Evolutionary conservation across 2,113 vertebrate genomes (phyloP), one percentile per base, ranked within the genome.

Genomic region (Mastomys coucha): DNA sequence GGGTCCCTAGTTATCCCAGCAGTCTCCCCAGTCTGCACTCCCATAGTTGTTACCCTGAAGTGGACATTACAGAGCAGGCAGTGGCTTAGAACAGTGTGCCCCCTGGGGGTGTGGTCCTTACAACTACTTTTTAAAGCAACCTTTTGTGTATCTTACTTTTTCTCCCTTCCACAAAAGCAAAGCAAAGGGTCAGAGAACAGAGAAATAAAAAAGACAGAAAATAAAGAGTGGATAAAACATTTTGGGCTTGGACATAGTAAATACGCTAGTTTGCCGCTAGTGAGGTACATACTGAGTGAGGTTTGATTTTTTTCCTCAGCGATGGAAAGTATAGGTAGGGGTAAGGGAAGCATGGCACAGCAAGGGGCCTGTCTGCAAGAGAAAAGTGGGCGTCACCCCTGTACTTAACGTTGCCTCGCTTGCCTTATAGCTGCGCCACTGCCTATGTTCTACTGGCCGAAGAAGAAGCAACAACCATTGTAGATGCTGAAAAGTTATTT

Each of bases 381-480:
- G 49, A 81, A 93, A 67, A 39, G 42, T 3, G 89, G 89, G n/a
- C 67, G 91, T 91, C 81, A 65, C 72, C 19, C 84, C 45, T 78
- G 97, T 86, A 56, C 60, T 97, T 96, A 96, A 88, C 90, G 92
- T 94, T 84, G 39, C 51, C n/a, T 95, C 82, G 16, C 77, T 93
- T 97, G 95, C 75, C 91, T 96, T 94, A 42, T 97, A 99, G 99
- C 93, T 99, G 99, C 98, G 99, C 99, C 88, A 99, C 99, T 85
- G 99, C 99, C 0, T 99, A 99, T 13, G 99, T 99, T 65, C 99
- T 99, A 1, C 97, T 99, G 91, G 99, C 99, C 58, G 99, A 99
- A 93, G 99, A 99, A 98, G 99, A 99, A 98, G 99, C 99, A 87
- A 99, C 99, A 69, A 99, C 99, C 36, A 99, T 99, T 96, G 99